Percentiles rank a stretch among this genome's conserved stretches.
These are phyloP conservation scores for Netelia virgata DNA, from an alignment of 2,888 invertebrate genomes.

Conservation along the genomic window DNA sequence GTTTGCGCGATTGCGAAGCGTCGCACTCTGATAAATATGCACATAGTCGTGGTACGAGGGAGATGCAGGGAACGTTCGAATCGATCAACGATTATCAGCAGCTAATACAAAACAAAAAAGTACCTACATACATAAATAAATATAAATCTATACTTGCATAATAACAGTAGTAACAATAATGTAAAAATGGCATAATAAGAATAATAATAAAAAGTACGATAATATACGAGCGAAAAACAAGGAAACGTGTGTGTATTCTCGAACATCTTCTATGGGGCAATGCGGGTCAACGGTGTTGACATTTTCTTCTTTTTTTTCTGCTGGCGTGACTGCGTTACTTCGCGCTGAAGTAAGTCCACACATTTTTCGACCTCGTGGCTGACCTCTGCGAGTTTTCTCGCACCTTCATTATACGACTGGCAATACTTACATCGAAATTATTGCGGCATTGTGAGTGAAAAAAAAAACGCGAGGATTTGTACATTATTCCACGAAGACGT, in stretches of 20 bases:
- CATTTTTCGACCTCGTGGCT: slow-evolving; percentile 26
- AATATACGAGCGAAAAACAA: background rate
- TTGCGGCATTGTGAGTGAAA: slow-evolving; percentile 14
- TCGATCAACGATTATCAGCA: slow-evolving; percentile 42
- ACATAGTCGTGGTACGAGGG: slow-evolving; percentile 28
- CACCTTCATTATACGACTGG: background rate
- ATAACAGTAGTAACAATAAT: background rate
- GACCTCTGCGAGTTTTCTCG: slow-evolving; percentile 17
- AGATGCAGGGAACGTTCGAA: slow-evolving; percentile 6
- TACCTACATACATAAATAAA: background rate
- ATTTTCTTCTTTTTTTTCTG: background rate
- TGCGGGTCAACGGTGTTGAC: background rate
- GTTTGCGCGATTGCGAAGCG: slow-evolving; percentile 34
- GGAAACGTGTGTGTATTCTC: background rate
- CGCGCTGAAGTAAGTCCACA: background rate
- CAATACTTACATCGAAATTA: slow-evolving; percentile 20
- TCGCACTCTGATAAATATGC: slow-evolving; percentile 42
- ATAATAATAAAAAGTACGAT: background rate
- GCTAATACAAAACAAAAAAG: background rate
- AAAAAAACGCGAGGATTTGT: slow-evolving; percentile 21
- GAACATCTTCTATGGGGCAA: background rate
- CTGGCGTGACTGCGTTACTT: background rate
- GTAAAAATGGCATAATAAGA: background rate
- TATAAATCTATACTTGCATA: background rate
- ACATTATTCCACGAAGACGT: slow-evolving; percentile 1